Evolutionary conservation across 1,140 invertebrate species (phyloP).

Genomic region (Trachymyrmex septentrionalis): DNA sequence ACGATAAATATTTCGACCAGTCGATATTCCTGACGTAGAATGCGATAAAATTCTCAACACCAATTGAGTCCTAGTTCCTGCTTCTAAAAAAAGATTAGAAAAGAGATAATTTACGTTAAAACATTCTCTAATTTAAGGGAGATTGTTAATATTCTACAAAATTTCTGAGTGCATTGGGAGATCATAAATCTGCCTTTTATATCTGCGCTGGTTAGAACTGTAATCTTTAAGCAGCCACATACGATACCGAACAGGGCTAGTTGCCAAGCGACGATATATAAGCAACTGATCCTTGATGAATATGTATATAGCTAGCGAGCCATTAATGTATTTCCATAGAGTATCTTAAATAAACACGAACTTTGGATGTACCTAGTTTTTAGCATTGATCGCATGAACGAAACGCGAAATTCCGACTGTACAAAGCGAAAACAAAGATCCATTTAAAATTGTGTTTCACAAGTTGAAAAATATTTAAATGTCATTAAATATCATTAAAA

Average conservation of each 20-base stretch:
- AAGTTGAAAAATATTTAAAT: background rate
- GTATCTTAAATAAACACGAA: conserved; percentile 8
- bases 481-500: background rate
- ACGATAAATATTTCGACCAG: background rate
- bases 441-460: conserved; percentile 2
- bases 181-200: conserved; percentile 11
- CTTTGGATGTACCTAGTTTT: background rate
- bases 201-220: background rate
- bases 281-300: conserved; percentile 26
- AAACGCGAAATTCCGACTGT: background rate
- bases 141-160: background rate
- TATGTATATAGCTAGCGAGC: background rate
- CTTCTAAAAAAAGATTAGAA: background rate
- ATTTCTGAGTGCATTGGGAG: background rate
- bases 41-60: background rate
- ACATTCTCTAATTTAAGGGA: background rate
- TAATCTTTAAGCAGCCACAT: background rate
- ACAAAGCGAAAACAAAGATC: background rate
- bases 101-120: background rate
- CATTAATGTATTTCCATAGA: background rate
- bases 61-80: background rate
- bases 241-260: background rate
- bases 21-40: background rate
- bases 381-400: background rate
- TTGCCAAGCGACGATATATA: conserved; percentile 18